Evolutionary conservation across 2,888 invertebrate genomes (phyloP).

Genomic region (Drosophila monieri): DNA sequence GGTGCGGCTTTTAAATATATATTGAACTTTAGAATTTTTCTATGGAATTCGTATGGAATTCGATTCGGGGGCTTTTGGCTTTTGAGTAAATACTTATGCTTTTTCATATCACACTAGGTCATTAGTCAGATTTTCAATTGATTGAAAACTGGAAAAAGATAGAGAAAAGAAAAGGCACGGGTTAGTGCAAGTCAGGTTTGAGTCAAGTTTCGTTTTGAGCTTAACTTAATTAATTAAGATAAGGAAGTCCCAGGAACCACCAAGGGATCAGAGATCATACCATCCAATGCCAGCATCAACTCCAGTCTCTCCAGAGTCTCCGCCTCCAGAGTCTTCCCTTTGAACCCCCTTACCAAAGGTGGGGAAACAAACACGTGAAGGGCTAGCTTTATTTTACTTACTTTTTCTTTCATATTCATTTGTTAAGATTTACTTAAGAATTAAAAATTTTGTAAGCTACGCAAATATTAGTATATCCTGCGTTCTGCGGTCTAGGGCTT

Average conservation of each 20-base stretch:
- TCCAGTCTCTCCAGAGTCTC: conserved; percentile 1
- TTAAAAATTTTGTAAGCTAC: conserved; percentile 75
- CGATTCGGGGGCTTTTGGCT: conserved; percentile 33
- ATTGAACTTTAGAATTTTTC: conserved; percentile 21
- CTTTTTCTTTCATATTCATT: conserved; percentile 66
- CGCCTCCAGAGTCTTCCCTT: conserved; percentile 66
- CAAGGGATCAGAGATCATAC: conserved; percentile 44
- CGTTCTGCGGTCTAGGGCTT: conserved; percentile 32
- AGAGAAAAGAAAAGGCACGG: conserved; percentile 76
- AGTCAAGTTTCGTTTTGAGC: conserved; percentile 40
- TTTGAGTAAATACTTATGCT: conserved; percentile 59
- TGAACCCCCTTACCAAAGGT: conserved; percentile 79
- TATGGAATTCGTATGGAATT: conserved; percentile 47
- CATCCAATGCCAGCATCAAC: no score
- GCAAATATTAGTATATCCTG: conserved; percentile 52
- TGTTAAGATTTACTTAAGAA: conserved; percentile 72
- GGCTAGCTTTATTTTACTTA: conserved; percentile 79
- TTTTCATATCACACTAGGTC: conserved; percentile 53
- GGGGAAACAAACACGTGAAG: conserved; percentile 79
- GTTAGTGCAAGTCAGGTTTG: conserved; percentile 68
- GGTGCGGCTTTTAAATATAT: conserved; percentile 42
- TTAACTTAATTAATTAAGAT: conserved; percentile 25
- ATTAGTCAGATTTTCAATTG: conserved; percentile 70
- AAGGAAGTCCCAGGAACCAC: conserved; percentile 64
- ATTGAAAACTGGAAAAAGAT: conserved; percentile 81